A percentile compares a stretch with the other conserved stretches of the same genome.
These are phyloP conservation scores for Leontocebus nigricollis DNA, from an alignment of 2,797 vertebrate genomes.

Conservation along the genomic window DNA sequence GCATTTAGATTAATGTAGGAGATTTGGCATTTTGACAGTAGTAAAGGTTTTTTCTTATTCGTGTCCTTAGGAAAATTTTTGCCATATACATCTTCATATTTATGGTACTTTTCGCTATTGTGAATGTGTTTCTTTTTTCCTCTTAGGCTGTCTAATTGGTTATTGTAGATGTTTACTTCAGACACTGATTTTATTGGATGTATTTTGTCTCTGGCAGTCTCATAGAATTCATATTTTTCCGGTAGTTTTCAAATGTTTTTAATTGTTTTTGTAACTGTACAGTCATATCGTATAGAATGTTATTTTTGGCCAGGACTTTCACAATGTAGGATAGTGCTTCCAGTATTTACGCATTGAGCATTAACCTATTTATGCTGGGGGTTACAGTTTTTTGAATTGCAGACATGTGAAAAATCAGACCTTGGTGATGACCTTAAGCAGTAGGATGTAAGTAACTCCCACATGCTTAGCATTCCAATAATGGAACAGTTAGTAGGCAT, in stretches of 20 bases:
- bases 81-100: background rate
- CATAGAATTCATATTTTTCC: background rate
- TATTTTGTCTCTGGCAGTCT: background rate
- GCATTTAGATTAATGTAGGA: background rate
- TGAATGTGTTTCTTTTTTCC: background rate
- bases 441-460: background rate
- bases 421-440: background rate
- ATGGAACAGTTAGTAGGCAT: background rate
- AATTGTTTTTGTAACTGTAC: background rate
- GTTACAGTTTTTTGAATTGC: background rate
- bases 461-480: background rate
- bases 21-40: background rate
- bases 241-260: background rate
- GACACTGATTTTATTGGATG: background rate
- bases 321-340: background rate
- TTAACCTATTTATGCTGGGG: background rate
- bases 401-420: background rate
- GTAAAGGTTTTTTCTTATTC: slow-evolving; percentile 7
- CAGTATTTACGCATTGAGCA: background rate
- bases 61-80: background rate
- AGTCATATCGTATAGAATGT: background rate
- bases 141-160: background rate
- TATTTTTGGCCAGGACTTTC: background rate
- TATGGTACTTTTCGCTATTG: background rate
- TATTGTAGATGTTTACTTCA: background rate